Evolutionary conservation across 2,113 vertebrate genomes (phyloP).

Genomic region (Danionella cerebrum): DNA sequence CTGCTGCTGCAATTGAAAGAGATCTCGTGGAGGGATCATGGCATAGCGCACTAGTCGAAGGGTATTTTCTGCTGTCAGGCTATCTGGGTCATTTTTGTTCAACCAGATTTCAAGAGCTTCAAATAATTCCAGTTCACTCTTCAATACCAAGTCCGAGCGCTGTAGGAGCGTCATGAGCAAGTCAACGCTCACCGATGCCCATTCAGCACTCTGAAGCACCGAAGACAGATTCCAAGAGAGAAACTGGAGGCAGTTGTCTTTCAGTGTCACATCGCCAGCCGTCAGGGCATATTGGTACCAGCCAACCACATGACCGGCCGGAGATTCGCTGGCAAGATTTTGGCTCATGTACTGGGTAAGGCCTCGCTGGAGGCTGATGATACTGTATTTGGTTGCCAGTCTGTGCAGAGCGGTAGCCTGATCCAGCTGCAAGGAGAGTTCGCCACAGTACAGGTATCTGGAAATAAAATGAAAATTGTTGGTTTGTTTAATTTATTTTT

Average conservation of each 20-base stretch:
- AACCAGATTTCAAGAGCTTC: constrained; percentile 82
- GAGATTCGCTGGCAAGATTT: constrained; percentile 74
- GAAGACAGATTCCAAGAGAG: constrained; percentile 90
- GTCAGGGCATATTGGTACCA: constrained; percentile 87
- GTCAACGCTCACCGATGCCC: constrained; percentile 71
- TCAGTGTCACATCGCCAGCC: constrained; percentile 65
- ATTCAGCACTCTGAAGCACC: constrained; percentile 73
- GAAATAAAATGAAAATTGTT: not conserved
- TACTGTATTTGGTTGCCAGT: constrained; percentile 80
- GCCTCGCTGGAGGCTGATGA: constrained; percentile 74
- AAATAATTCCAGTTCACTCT: constrained; percentile 86
- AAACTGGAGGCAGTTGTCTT: constrained; percentile 83
- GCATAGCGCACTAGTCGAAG: constrained; percentile 83
- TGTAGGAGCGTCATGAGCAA: constrained; percentile 78
- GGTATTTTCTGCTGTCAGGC: constrained; percentile 67
- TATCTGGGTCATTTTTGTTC: constrained; percentile 63
- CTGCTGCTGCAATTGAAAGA: constrained; percentile 85
- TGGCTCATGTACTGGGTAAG: constrained; percentile 84
- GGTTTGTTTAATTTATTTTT: not conserved
- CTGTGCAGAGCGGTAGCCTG: constrained; percentile 82
- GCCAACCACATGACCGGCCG: constrained; percentile 76
- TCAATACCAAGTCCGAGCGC: constrained; percentile 84
- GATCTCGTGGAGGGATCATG: constrained; percentile 85
- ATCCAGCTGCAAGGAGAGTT: constrained; percentile 75
- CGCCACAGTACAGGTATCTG: constrained; percentile 92